Percentiles rank a stretch among this genome's conserved stretches.
Conservation (phyloP, 2,113 vertebrate genomes). For the Callithrix jacchus region DNA sequence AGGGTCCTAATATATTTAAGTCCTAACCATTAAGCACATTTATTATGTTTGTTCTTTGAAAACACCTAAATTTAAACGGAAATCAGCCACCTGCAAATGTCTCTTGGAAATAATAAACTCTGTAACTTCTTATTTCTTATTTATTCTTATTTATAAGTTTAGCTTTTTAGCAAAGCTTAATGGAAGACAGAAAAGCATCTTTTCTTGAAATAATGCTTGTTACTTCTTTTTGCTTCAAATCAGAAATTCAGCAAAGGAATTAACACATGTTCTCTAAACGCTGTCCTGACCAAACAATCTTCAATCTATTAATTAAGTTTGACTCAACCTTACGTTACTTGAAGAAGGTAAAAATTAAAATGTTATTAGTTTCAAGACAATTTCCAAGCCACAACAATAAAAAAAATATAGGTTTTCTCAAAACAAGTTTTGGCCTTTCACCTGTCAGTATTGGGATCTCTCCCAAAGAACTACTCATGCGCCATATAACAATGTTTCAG, state of each 20-base stretch:
- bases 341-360: neutral
- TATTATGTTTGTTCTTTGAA: neutral
- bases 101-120: neutral
- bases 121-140: neutral
- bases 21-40: neutral
- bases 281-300: neutral
- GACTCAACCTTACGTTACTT: neutral
- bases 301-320: neutral
- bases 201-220: slow-evolving; percentile 4
- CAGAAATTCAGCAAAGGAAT: slow-evolving; percentile 31
- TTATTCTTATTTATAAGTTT: neutral
- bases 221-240: slow-evolving; percentile 50
- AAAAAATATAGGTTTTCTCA: neutral
- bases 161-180: neutral
- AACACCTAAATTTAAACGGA: neutral
- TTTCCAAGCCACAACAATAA: neutral
- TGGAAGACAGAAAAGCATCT: slow-evolving; percentile 3
- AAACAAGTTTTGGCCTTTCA: neutral
- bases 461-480: neutral
- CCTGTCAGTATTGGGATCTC: neutral
- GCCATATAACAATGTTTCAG: neutral
- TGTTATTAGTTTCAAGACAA: neutral
- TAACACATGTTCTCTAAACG: neutral
- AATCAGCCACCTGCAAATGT: neutral
- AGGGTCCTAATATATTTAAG: neutral